Base-by-base conservation (phyloP, 2,888 invertebrate genomes). In the Drosophila setosimentum region DNA sequence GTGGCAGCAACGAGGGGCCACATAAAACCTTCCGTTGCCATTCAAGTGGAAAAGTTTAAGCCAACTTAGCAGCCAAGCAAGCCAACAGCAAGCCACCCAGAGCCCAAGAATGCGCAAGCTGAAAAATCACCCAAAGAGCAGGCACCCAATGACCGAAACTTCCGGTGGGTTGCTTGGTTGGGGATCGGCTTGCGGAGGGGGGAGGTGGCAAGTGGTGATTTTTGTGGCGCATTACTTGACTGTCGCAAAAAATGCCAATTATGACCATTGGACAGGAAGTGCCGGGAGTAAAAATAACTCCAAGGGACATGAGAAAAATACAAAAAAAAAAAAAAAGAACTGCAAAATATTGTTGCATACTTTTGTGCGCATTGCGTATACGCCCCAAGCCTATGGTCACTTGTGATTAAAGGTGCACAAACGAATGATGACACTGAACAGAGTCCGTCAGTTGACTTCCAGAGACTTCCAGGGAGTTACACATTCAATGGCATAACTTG, bases 21-120 rank as follows among this genome's bases (percentile, higher is more conserved):
- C 87, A 85, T 83, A 87, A 85, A 85, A 89, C 85, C 85, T 85
- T 85, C 82, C 85, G 84, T 82, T 83, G 87, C 89, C 89, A 89
- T 89, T 86, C 87, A 84, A 86, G 85, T 86, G 89, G 87, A 86
- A 86, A 86, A 86, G 89, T 89, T 86, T 87, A 87, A 86, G 87
- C 87, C 87, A 86, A 86, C 85, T 89, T 89, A 78, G 71, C 74
- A 74, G 78, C 67, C 59, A 40, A 49, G 27, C 32, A 35, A 54
- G 35, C 35, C 53, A 40, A 40, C 40, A n/a, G n/a, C 51, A 21
- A 53, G 32, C n/a, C 48, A 37, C 35, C 62, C 30, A 16, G 45
- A 27, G 21, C 35, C 57, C 32, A 24, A 35, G 73, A 84, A 83
- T 74, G 73, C 71, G 61, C 78, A 54, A 73, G 65, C 81, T 72